Percentiles rank a stretch among this genome's conserved stretches.
These are phyloP conservation scores for Rhopalosiphum maidis DNA, from an alignment of 1,140 invertebrate genomes.

Conservation along the genomic window DNA sequence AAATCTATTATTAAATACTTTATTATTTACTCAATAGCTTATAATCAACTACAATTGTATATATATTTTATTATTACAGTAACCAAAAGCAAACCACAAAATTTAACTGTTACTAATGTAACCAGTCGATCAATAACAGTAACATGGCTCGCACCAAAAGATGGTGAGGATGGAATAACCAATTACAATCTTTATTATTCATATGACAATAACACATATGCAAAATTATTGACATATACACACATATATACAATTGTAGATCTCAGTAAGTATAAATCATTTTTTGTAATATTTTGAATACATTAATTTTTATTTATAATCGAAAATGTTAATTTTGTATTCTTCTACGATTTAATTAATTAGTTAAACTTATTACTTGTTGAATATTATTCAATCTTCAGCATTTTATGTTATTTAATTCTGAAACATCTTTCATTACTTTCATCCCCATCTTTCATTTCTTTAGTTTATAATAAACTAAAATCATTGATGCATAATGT, in stretches of 20 bases:
- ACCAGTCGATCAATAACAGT: conserved; percentile 79
- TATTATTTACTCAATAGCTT: not conserved
- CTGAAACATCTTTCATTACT: too few species aligned
- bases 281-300: not conserved
- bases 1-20: not conserved
- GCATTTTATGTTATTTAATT: too few species aligned
- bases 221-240: conserved; percentile 69
- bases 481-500: too few species aligned
- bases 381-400: too few species aligned
- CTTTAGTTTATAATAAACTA: too few species aligned
- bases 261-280: conserved; percentile 64
- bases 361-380: too few species aligned
- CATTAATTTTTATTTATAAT: not conserved
- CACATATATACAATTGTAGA: conserved; percentile 61
- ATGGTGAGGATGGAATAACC: conserved; percentile 73
- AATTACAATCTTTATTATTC: conserved; percentile 73
- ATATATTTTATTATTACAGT: conserved; percentile 2
- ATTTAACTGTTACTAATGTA: conserved; percentile 77
- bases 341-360: too few species aligned
- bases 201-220: conserved; percentile 64
- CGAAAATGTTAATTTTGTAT: too few species aligned
- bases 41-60: not conserved
- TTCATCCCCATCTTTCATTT: too few species aligned
- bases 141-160: conserved; percentile 78
- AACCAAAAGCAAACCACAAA: conserved; percentile 70